Evolutionary conservation across 2,888 invertebrate genomes (phyloP).

Genomic region (Mesorhabditis spiculigera): DNA sequence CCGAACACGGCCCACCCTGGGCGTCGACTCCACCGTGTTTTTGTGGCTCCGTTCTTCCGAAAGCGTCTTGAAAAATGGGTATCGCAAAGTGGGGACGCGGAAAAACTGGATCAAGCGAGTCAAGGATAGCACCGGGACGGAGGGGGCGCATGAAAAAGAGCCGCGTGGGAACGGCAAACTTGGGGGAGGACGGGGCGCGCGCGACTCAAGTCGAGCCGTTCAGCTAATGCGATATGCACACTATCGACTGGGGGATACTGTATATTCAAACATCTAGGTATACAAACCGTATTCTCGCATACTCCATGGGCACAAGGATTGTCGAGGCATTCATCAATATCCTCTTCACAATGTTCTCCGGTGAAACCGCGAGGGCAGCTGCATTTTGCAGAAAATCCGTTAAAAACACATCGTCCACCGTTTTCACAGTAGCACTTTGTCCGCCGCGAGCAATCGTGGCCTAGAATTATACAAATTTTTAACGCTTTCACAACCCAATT

Average conservation of each 20-base stretch:
- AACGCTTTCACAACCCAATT: not conserved
- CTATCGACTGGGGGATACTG: too few species aligned
- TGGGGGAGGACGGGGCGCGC: not conserved
- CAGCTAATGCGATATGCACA: too few species aligned
- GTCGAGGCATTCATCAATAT: constrained; percentile 4
- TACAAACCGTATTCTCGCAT: not conserved
- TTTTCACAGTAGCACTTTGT: not conserved
- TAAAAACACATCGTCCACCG: not conserved
- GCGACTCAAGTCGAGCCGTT: too few species aligned
- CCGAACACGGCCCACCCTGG: too few species aligned
- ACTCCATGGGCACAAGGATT: constrained; percentile 1
- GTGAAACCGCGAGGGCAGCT: not conserved
- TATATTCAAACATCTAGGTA: too few species aligned
- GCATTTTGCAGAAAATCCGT: not conserved
- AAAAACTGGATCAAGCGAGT: too few species aligned
- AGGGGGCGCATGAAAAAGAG: not conserved
- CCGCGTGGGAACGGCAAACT: constrained; percentile 2
- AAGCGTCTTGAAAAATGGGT: too few species aligned
- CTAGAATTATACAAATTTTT: not conserved
- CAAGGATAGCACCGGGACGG: too few species aligned
- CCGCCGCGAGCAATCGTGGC: not conserved
- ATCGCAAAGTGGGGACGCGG: too few species aligned
- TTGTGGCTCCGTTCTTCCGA: too few species aligned
- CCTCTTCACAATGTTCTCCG: not conserved
- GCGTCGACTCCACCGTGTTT: too few species aligned